phyloP scores from a whole-genome alignment of 2,113 vertebrate species.

The Oriolus oriolus region DNA sequence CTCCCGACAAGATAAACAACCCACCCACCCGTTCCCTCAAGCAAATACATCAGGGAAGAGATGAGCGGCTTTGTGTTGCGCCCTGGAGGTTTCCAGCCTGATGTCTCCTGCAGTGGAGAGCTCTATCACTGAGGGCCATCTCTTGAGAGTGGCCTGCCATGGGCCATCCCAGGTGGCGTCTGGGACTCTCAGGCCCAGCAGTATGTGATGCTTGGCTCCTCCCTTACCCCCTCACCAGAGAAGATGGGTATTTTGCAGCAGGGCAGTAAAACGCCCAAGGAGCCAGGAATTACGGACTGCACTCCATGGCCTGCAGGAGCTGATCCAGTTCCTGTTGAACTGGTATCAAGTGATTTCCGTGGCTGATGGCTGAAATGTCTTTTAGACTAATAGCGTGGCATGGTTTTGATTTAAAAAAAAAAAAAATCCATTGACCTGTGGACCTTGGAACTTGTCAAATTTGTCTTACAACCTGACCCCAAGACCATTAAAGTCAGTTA shows the following conservation, averaged over 20 bases:
- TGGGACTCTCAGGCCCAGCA: not conserved
- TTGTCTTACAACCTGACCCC: slow-evolving; percentile 28
- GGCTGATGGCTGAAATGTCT: not conserved
- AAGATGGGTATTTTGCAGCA: not conserved
- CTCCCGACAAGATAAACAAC: slow-evolving; percentile 31
- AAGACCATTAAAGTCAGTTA: not conserved
- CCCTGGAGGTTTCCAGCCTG: not conserved
- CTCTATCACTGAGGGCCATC: not conserved
- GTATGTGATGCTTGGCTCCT: not conserved
- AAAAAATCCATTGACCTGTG: not conserved
- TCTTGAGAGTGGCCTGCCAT: not conserved
- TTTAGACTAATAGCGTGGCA: not conserved
- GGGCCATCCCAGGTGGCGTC: not conserved
- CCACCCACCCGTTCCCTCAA: not conserved
- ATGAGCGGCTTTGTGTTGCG: not conserved
- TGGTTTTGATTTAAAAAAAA: not conserved
- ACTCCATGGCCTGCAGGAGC: not conserved
- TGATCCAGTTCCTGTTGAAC: not conserved
- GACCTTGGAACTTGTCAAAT: slow-evolving; percentile 19
- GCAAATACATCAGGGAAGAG: not conserved
- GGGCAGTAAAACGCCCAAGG: not conserved
- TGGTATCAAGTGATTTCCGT: not conserved
- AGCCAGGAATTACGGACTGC: not conserved
- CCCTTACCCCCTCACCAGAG: not conserved
- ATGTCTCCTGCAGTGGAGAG: not conserved